A percentile compares a stretch with the other conserved stretches of the same genome.
Conservation (phyloP, 2,113 vertebrate species). For the Bolborhynchus lineola region DNA sequence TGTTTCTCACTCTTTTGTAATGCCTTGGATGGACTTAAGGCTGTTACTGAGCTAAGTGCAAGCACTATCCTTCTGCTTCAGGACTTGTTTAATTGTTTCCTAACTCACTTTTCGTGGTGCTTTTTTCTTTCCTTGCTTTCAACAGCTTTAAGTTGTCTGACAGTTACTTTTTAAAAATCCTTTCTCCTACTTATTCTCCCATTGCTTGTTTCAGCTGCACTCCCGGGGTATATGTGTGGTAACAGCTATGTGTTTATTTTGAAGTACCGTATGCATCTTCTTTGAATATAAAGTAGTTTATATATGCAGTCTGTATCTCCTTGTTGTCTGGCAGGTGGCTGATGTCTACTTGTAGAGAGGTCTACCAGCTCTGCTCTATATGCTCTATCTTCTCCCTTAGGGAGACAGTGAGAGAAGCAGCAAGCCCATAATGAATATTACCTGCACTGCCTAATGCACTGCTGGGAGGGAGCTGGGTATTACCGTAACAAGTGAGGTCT, state of each 20-base stretch:
- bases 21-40: neutral
- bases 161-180: neutral
- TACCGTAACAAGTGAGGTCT: neutral
- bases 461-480: neutral
- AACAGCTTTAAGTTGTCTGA: neutral
- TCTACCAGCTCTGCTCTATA: neutral
- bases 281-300: neutral
- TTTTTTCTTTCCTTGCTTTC: neutral
- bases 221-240: neutral
- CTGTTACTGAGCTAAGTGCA: neutral
- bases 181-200: neutral
- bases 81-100: neutral
- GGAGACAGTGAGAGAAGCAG: neutral
- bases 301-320: neutral
- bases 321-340: neutral
- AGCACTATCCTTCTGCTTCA: neutral
- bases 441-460: neutral
- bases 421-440: neutral
- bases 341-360: neutral
- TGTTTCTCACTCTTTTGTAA: neutral
- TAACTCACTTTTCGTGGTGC: neutral
- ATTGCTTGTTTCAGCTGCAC: neutral
- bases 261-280: neutral
- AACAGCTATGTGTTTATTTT: neutral
- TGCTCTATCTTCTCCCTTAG: neutral